These are phyloP conservation scores for Hartigia nigra DNA, from an alignment of 2,888 invertebrate genomes.

Conservation along the genomic window DNA sequence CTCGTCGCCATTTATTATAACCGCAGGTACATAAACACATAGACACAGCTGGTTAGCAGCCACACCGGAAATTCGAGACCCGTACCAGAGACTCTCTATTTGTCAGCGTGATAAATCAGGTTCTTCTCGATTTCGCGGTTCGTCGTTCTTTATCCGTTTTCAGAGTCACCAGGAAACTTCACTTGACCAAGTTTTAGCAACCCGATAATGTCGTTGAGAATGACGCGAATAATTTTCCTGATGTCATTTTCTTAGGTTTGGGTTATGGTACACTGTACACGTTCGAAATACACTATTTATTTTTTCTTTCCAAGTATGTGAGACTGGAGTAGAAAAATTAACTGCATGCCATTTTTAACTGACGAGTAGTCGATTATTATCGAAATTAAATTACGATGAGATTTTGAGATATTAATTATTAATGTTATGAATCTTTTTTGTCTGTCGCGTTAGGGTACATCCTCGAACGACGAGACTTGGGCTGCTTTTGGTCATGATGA, in stretches of 20 bases:
- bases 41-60: background rate
- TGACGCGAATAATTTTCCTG: background rate
- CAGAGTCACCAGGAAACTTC: background rate
- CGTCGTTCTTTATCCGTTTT: background rate
- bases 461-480: background rate
- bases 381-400: background rate
- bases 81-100: background rate
- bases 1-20: constrained; percentile 18
- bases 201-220: background rate
- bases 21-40: background rate
- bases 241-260: background rate
- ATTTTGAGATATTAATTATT: background rate
- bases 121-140: background rate
- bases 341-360: background rate
- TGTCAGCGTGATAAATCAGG: background rate
- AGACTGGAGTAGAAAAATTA: background rate
- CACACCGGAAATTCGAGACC: background rate
- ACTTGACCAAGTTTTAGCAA: background rate
- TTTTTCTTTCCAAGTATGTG: background rate
- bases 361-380: background rate
- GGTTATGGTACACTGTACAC: background rate
- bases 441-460: background rate
- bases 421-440: background rate
- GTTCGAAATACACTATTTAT: background rate
- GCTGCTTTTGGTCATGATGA: background rate